Conservation (phyloP, 30 jellyfish, hydroid and myxozoan species). For the Chrysaora quinquecirrha region DNA sequence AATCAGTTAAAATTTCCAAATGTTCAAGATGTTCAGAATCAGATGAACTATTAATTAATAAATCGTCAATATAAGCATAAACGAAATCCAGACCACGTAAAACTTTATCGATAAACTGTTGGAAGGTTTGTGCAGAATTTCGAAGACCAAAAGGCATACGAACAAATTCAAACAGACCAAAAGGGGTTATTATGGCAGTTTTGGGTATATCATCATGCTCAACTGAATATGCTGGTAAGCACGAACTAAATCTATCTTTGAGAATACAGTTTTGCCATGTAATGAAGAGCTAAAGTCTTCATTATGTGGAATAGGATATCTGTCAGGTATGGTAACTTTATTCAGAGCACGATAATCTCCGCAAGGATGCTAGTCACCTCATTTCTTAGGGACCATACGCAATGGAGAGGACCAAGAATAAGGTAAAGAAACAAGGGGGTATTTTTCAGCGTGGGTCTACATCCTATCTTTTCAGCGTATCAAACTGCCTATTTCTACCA, state of each 20-base stretch:
- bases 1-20: constrained; percentile 6
- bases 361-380: constrained; percentile 63
- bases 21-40: constrained; percentile 51
- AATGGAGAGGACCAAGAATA: too few relatives aligned
- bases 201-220: constrained; percentile 45
- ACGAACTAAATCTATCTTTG: constrained; percentile 51
- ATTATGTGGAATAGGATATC: constrained; percentile 61
- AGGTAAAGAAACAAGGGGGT: too few relatives aligned
- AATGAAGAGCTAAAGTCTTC: constrained; percentile 52
- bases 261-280: constrained; percentile 38
- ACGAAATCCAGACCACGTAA: constrained; percentile 45
- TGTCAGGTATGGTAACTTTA: constrained; percentile 33
- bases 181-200: constrained; percentile 58
- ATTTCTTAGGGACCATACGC: too few relatives aligned
- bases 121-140: constrained; percentile 69
- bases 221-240: constrained; percentile 60
- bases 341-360: constrained; percentile 64
- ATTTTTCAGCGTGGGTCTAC: too few relatives aligned
- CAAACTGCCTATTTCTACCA: too few relatives aligned
- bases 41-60: constrained; percentile 31
- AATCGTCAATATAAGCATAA: constrained; percentile 52
- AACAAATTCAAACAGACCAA: constrained; percentile 51
- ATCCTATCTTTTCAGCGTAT: too few relatives aligned
- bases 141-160: constrained; percentile 71
- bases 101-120: constrained; percentile 52